Evolutionary conservation across 2,888 invertebrate species (phyloP).

Genomic region (Gonocerus acuteangulatus): DNA sequence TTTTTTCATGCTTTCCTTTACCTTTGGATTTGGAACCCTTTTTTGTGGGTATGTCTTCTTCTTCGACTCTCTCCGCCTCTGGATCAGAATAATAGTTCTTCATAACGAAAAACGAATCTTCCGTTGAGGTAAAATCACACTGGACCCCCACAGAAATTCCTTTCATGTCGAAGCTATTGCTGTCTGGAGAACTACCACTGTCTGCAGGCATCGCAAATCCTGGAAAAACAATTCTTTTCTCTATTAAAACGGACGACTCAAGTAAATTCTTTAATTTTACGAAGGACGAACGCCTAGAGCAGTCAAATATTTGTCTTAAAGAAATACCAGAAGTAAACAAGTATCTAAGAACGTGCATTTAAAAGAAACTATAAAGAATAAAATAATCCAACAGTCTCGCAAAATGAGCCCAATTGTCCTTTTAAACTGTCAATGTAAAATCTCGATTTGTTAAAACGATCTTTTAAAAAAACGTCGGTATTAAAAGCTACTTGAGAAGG

Average conservation of each 20-base stretch:
- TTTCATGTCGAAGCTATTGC: too few relatives aligned
- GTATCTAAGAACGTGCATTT: too few relatives aligned
- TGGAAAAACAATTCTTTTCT: too few relatives aligned
- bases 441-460: background rate
- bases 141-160: conserved; percentile 11
- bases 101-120: conserved; percentile 31
- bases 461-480: background rate
- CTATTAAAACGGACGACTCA: too few relatives aligned
- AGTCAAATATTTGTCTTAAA: too few relatives aligned
- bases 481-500: background rate
- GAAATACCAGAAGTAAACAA: too few relatives aligned
- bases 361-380: background rate
- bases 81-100: conserved; percentile 30
- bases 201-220: background rate
- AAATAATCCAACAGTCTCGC: background rate
- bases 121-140: conserved; percentile 28
- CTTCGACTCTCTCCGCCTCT: conserved; percentile 17
- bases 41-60: conserved; percentile 13
- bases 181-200: too few relatives aligned
- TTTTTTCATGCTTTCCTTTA: too few relatives aligned
- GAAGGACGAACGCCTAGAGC: too few relatives aligned
- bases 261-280: too few relatives aligned
- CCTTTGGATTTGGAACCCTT: too few relatives aligned
- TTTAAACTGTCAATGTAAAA: background rate
- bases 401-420: background rate